Evolutionary conservation across 1,140 invertebrate genomes (phyloP).

Genomic region (Chionoecetes opilio): DNA sequence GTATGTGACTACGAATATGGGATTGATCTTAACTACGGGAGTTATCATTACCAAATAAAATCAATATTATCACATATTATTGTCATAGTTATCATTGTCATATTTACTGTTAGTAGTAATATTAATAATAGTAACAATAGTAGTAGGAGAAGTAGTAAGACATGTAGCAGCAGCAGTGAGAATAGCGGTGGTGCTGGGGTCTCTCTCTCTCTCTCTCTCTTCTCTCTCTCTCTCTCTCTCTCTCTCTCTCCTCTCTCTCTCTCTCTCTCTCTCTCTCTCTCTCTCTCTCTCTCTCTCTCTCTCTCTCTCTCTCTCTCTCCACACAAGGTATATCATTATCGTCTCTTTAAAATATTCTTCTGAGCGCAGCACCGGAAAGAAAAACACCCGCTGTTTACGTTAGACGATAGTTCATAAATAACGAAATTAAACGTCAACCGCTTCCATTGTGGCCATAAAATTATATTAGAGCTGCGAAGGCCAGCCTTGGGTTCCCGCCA

Average conservation of each 20-base stretch:
- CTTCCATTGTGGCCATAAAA: constrained; percentile 4
- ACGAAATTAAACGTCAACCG: constrained; percentile 19
- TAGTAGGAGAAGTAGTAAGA: too few species aligned
- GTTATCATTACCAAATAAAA: too few species aligned
- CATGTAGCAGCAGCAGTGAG: too few species aligned
- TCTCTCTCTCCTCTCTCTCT: constrained; percentile 41
- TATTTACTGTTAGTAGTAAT: too few species aligned
- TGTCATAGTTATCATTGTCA: too few species aligned
- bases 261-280: constrained; percentile 59
- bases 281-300: constrained; percentile 44
- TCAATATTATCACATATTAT: too few species aligned
- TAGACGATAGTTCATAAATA: background rate
- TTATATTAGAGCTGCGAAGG: background rate
- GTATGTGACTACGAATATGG: too few species aligned
- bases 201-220: background rate
- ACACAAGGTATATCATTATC: background rate
- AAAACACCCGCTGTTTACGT: background rate
- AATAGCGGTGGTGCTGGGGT: too few species aligned
- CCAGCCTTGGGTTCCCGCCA: too few species aligned
- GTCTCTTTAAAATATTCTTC: background rate
- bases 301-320: constrained; percentile 42
- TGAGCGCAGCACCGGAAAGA: background rate
- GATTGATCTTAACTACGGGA: too few species aligned
- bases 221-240: background rate
- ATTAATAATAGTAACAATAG: too few species aligned